A percentile compares a stretch with the other conserved stretches of the same genome.
Evolutionary conservation across 2,797 vertebrate species (phyloP).

Genomic region (Megaceryle alcyon): DNA sequence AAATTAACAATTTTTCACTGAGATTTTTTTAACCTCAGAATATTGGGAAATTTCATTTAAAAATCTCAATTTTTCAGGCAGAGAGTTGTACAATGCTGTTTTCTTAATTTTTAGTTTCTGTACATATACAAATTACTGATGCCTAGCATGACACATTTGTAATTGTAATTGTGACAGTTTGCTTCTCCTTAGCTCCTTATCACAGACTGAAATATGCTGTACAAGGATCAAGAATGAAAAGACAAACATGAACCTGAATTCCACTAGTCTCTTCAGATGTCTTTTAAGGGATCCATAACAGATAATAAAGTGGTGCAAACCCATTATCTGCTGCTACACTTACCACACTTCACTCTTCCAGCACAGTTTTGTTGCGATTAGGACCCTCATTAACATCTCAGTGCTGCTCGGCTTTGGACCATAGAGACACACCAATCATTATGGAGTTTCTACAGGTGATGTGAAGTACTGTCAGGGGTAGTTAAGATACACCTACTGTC

Average conservation of each 20-base stretch:
- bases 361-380: not conserved
- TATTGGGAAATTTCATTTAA: not conserved
- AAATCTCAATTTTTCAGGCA: not conserved
- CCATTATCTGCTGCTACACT: not conserved
- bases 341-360: not conserved
- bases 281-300: not conserved
- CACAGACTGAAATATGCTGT: not conserved
- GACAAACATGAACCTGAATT: not conserved
- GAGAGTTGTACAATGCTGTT: not conserved
- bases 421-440: not conserved
- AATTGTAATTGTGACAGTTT: fast-evolving
- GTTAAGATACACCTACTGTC: not conserved
- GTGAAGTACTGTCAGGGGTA: not conserved
- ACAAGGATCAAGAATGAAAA: not conserved
- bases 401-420: not conserved
- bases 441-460: not conserved
- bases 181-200: not conserved
- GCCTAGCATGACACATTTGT: not conserved
- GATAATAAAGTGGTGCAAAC: not conserved
- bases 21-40: not conserved
- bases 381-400: not conserved
- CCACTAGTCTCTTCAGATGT: not conserved
- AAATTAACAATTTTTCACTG: not conserved
- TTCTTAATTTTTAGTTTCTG: not conserved
- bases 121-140: not conserved